Evolutionary conservation across 2,797 vertebrate species (phyloP), one percentile per base, ranked within the genome.

Genomic region (Gobionotothen gibberifrons): DNA sequence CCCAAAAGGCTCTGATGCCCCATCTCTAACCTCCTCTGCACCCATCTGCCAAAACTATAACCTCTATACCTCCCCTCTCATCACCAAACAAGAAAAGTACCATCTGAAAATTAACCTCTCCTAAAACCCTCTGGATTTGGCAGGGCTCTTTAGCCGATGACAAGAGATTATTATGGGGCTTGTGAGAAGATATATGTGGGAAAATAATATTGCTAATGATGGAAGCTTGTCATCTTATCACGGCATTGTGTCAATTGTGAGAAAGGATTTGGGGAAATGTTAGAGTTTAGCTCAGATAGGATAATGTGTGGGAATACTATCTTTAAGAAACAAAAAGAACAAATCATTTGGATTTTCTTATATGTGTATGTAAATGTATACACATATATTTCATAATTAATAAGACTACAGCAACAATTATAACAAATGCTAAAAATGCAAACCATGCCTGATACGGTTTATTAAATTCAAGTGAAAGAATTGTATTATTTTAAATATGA

Each of bases 41-140:
- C 87, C 90, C 90, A 90, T 89, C 91, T 93, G 92, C 91, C 91
- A 91, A 89, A 88, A 84, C 47, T 74, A 83, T 79, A 87, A 91
- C 89, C 90, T 72, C 87, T 78, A 81, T 71, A 81, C 91, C 84
- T 87, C 93, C 92, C 87, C 89, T 89, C 91, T 91, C 93, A 91
- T 93, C 89, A 88, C 79, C 74, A 87, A 83, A 93, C 90, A 91
- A 93, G 87, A 65, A 87, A 81, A 88, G 90, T 64, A 87, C 68
- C 87, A 80, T 90, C 83, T 83, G 75, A 90, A 92, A 90, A 90
- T 89, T 88, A 92, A 92, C 90, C 88, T 90, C 85, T 89, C 29
- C 76, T 76, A 74, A 92, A 87, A 82, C 78, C 77, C 57, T 90
- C 79, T 82, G 56, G 40, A 60, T 73, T 88, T 85, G 89, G 76